These are phyloP conservation scores for Zootermopsis nevadensis DNA, from an alignment of 2,888 invertebrate genomes.

Conservation along the genomic window DNA sequence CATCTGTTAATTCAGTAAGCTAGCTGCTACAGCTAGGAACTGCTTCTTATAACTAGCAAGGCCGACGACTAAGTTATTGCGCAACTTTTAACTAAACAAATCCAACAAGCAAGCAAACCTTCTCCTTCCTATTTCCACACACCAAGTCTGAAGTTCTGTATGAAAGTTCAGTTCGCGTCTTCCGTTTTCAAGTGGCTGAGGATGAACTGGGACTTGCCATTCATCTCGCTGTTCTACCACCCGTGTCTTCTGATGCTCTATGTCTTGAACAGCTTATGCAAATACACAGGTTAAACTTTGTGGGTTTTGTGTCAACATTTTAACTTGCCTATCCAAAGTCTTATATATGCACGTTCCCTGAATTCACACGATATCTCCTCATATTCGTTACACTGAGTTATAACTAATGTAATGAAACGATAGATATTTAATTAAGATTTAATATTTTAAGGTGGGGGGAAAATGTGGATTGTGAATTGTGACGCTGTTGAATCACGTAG, in stretches of 20 bases:
- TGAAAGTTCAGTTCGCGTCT: not conserved
- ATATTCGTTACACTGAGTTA: no score
- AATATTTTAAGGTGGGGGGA: no score
- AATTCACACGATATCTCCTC: not conserved
- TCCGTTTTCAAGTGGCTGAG: constrained; percentile 1
- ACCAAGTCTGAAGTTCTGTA: constrained; percentile 30
- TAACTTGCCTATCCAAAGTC: not conserved
- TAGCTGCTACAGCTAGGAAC: not conserved
- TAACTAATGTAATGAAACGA: no score
- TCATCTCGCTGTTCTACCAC: not conserved
- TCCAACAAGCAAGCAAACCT: constrained; percentile 22
- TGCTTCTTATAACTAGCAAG: not conserved
- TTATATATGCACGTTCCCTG: not conserved
- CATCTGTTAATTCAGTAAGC: constrained; percentile 23
- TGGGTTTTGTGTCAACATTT: not conserved
- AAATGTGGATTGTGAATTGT: no score
- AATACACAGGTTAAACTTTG: constrained; percentile 15
- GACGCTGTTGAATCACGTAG: no score
- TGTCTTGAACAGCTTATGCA: not conserved
- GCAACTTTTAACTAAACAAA: constrained; percentile 28
- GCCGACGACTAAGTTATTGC: constrained; percentile 1
- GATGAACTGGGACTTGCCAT: constrained; percentile 4
- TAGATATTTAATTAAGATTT: no score
- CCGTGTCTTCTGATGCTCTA: not conserved
- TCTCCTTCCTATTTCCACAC: not conserved